Evolutionary conservation across 1,140 invertebrate species (phyloP).

Genomic region (Orchestia grillus): DNA sequence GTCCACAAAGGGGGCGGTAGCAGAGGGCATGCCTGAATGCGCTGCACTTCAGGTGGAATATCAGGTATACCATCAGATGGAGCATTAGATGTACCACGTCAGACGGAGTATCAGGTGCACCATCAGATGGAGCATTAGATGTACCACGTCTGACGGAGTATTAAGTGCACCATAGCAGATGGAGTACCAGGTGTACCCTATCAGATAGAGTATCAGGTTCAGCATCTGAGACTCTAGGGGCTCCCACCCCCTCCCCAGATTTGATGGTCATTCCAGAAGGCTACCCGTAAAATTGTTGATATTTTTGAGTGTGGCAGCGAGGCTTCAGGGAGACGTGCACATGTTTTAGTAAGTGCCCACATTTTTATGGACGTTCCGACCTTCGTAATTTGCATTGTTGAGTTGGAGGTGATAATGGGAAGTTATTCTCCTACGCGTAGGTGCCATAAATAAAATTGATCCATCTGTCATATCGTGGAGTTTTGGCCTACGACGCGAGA

Average conservation of each 20-base stretch:
- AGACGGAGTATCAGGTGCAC: background rate
- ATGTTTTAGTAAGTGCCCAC: background rate
- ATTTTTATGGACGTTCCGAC: background rate
- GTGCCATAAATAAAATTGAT: background rate
- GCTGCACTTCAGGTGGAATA: background rate
- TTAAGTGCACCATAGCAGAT: too few relatives aligned
- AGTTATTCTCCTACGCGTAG: background rate
- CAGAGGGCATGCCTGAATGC: too few relatives aligned
- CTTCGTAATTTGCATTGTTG: background rate
- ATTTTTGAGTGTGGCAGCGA: background rate
- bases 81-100: background rate
- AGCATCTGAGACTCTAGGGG: too few relatives aligned
- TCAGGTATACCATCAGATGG: background rate
- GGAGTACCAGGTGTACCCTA: background rate
- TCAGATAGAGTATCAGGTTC: background rate
- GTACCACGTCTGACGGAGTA: background rate
- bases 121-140: background rate
- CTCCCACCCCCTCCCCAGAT: too few relatives aligned
- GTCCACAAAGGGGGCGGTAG: too few relatives aligned
- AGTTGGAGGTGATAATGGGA: background rate
- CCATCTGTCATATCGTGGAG: background rate
- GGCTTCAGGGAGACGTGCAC: background rate
- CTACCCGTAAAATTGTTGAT: background rate
- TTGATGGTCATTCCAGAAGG: background rate
- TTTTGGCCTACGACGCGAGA: background rate